Evolutionary conservation across 2,888 invertebrate species (phyloP), one percentile per base, ranked within the genome.

Genomic region (Chymomyza procnemis): DNA sequence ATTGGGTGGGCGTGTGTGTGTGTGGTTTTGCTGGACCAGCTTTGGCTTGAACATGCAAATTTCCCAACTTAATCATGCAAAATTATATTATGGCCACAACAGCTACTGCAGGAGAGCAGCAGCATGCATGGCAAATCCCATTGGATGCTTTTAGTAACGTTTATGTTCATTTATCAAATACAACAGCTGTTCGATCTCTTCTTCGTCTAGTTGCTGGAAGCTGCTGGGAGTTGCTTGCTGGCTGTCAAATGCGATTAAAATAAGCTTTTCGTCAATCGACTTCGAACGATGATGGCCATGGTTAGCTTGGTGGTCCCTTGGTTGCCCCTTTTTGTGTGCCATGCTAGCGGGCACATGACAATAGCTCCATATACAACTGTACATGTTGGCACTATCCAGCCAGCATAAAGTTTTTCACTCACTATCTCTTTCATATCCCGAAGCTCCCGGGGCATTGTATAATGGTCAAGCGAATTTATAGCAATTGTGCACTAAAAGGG

Each of bases 401-500:
- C 50, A 50, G 19, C 50, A 50, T 50, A 19, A 50, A 19, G 19
- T 21, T 26, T 22, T 60, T 59, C 5, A 1, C 30, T 6, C 5
- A 6, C 22, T 12, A 34, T 21, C 50, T 19, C 54, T 18, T 52
- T 46, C 46, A 14, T 26, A 26, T 26, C 16, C 47, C 21, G 34
- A 8, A 12, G 21, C 60, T 8, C 3, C 6, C 47, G 14, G n/a
- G n/a, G 9, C 52, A 14, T 30, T 65, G 64, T 62, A 69, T 81
- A 86, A 81, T 84, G 71, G 85, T 76, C 74, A 82, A 73, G 76
- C 80, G 80, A 85, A 85, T 85, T 85, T 85, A 85, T 88, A 87
- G 85, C 88, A 88, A 88, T 85, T 88, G 85, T 88, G 85, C 87
- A 85, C 80, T 87, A 85, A 85, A 88, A 85, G 85, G 85, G 88